Base-by-base conservation (phyloP, 2,888 invertebrate genomes). In the Drosophila kuntzei region DNA sequence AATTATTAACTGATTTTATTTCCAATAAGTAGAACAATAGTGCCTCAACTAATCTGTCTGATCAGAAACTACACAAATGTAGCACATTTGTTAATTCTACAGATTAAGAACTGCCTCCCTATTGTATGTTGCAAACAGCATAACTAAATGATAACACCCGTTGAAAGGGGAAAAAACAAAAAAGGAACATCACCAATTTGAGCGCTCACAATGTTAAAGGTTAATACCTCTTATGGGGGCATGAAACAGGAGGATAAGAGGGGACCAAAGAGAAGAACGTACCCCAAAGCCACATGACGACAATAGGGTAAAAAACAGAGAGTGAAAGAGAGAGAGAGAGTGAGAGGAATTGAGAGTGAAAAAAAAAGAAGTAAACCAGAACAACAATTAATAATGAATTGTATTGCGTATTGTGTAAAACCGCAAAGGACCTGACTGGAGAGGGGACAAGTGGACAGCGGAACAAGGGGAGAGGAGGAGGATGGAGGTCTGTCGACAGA, bases 311-410 rank as follows among this genome's bases (percentile, higher is more conserved):
- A 18, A 49, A 20, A 7, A 18, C n/a, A 20, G 18, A 12, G 53
- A 32, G 12, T 7, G 32, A 34, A 14, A 27, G 32, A 29, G 44
- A 44, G 39, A 51, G 25, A 44, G 14, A 22, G 39, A 43, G 37
- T 46, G 18, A 47, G 27, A 32, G 22, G 39, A 55, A 22, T 16
- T 6, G 29, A 39, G 25, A 34, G 20, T 12, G n/a, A 54, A 47
- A 47, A 58, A 69, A 67, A 62, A 50, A 68, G 58, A 79, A 63
- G 66, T 68, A 62, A 80, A 80, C 67, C 77, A 75, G 73, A 75
- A 86, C 79, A 85, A 80, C 83, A 89, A 89, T 87, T 89, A 89
- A 89, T 88, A 89, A 89, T 89, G 87, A 87, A 89, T 87, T 84
- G 85, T 81, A 80, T 85, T 80, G 83, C 81, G 85, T 78, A 83